These are phyloP conservation scores for Squalus acanthias DNA, from an alignment of 2,797 vertebrate species.

Conservation along the genomic window DNA sequence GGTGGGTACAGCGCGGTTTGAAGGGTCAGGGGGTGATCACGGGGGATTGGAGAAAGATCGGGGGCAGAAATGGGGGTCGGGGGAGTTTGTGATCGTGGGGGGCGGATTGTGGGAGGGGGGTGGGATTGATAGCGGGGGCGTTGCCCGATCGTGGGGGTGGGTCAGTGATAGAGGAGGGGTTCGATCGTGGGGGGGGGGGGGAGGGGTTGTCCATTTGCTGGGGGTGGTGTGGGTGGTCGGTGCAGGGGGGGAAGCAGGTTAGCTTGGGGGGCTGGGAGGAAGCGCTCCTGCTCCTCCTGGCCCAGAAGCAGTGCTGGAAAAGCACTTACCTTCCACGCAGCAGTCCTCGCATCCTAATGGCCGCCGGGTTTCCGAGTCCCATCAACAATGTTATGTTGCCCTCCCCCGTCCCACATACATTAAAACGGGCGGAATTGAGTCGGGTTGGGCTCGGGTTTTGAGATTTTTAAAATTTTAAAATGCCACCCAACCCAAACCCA, in stretches of 20 bases:
- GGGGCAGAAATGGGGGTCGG: neutral
- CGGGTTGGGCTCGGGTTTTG: too few relatives aligned
- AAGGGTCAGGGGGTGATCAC: neutral
- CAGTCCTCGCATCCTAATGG: neutral
- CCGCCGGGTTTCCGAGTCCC: neutral
- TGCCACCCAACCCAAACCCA: too few relatives aligned
- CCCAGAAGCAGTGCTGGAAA: neutral
- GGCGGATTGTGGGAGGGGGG: neutral
- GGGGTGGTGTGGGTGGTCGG: too few relatives aligned
- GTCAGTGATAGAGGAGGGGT: too few relatives aligned
- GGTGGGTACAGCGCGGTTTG: neutral
- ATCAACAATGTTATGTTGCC: too few relatives aligned
- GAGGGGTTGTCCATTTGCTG: too few relatives aligned
- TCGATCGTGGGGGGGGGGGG: too few relatives aligned
- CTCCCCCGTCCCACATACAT: too few relatives aligned
- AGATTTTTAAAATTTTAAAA: too few relatives aligned
- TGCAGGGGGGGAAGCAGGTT: neutral
- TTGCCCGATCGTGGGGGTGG: neutral
- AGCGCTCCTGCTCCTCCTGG: neutral
- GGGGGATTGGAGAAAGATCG: neutral
- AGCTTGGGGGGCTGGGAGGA: neutral
- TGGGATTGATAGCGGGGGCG: too few relatives aligned
- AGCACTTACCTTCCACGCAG: neutral
- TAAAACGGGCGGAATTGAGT: too few relatives aligned
- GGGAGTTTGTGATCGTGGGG: too few relatives aligned